Evolutionary conservation across 2,113 vertebrate genomes (phyloP).

Genomic region (Rhinopomastus cyanomelas): DNA sequence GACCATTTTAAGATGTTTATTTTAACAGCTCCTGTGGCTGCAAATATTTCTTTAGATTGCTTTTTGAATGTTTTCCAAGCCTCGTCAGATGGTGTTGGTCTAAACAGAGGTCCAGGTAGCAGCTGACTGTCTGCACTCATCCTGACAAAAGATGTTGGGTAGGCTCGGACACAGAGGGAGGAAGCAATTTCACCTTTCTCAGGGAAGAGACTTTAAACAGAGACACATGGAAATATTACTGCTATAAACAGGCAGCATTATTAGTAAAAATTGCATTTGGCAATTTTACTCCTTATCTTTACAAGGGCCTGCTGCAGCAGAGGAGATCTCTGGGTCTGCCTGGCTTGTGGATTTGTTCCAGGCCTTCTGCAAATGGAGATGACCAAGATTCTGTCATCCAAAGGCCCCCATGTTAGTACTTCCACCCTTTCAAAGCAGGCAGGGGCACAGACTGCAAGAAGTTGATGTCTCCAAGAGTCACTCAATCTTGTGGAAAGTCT

Average conservation of each 20-base stretch:
- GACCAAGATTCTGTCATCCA: neutral
- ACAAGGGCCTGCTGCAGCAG: neutral
- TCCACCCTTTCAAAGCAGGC: neutral
- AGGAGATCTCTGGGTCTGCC: neutral
- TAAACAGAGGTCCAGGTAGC: neutral
- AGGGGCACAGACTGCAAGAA: neutral
- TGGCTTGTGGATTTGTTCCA: neutral
- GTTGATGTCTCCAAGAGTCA: neutral
- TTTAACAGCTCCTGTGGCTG: neutral
- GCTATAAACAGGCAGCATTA: neutral
- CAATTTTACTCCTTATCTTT: neutral
- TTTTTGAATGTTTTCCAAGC: slow-evolving; percentile 11
- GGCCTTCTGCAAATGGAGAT: neutral
- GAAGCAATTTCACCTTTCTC: neutral
- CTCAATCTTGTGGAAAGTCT: neutral
- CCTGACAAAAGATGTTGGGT: neutral
- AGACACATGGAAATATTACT: neutral
- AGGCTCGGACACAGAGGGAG: neutral
- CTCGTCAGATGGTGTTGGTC: neutral
- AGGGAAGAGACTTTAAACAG: neutral
- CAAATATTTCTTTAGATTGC: neutral
- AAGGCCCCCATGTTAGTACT: neutral
- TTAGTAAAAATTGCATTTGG: neutral
- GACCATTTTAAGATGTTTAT: neutral
- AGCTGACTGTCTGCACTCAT: neutral